Conservation (phyloP, 2,797 vertebrate genomes). For the Xerus rutilus region DNA sequence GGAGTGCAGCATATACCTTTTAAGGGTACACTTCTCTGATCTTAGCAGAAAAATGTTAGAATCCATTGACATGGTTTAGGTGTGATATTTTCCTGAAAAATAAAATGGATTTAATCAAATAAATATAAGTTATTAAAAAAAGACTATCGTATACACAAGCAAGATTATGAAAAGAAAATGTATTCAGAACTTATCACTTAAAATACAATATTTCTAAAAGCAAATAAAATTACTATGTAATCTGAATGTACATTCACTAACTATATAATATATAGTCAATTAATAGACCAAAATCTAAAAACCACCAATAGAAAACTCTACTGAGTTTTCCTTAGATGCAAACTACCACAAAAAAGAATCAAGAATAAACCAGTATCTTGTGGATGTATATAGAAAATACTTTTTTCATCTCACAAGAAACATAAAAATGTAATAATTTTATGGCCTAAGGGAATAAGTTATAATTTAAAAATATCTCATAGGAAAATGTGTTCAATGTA, state of each 20-base stretch:
- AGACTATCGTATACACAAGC: neutral
- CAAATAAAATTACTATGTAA: conserved; percentile 40
- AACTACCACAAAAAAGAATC: neutral
- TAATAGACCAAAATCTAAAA: conserved; percentile 16
- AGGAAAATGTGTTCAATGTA: neutral
- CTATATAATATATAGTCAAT: neutral
- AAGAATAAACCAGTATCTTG: neutral
- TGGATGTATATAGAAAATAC: neutral
- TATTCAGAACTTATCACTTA: conserved; percentile 22
- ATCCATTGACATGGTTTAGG: neutral
- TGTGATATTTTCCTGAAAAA: conserved; percentile 56
- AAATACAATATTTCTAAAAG: conserved; percentile 42
- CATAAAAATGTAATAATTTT: conserved; percentile 52
- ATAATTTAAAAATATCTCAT: conserved; percentile 49
- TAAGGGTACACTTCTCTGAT: neutral
- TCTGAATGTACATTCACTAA: conserved; percentile 22
- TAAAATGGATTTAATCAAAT: conserved; percentile 52
- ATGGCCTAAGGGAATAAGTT: neutral
- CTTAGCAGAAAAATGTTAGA: conserved; percentile 32
- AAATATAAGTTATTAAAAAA: conserved; percentile 21
- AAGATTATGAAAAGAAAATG: conserved; percentile 51
- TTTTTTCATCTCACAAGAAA: neutral
- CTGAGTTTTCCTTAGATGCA: neutral
- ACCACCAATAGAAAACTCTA: neutral
- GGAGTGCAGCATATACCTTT: neutral